A percentile compares a stretch with the other conserved stretches of the same genome.
Conservation (phyloP, 2,888 invertebrate species). For the Odontothrips loti region DNA sequence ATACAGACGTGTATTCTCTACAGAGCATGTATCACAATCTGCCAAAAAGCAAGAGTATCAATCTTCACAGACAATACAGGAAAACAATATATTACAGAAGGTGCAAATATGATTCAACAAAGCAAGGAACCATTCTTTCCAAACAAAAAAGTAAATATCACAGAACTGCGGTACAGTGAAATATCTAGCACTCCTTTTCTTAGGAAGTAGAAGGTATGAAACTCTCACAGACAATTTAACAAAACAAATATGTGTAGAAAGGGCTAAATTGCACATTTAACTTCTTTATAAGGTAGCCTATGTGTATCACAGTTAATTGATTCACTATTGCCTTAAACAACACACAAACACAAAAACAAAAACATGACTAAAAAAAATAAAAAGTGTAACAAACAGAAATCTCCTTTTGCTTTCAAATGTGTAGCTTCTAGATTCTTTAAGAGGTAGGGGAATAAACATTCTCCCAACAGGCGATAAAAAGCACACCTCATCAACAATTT, state of each 20-base stretch:
- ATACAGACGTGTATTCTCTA: background rate
- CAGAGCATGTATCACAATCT: background rate
- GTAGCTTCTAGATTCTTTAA: background rate
- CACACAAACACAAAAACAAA: background rate
- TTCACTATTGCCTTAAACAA: background rate
- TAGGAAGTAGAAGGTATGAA: background rate
- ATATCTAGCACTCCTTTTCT: background rate
- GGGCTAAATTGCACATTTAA: background rate
- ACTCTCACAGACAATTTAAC: background rate
- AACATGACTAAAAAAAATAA: background rate
- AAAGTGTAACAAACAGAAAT: background rate
- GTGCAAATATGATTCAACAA: background rate
- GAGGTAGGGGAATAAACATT: no score
- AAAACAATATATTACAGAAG: background rate
- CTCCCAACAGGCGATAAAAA: no score
- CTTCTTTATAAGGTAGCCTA: background rate
- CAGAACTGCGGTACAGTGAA: background rate
- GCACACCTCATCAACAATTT: no score
- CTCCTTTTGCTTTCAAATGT: no score
- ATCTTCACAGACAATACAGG: background rate
- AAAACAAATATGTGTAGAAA: background rate
- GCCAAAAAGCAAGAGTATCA: background rate
- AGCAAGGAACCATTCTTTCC: background rate
- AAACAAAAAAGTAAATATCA: background rate
- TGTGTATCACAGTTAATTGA: constrained; percentile 6